Base-by-base conservation (phyloP, 2,797 vertebrate species). In the Hippoglossus hippoglossus region DNA sequence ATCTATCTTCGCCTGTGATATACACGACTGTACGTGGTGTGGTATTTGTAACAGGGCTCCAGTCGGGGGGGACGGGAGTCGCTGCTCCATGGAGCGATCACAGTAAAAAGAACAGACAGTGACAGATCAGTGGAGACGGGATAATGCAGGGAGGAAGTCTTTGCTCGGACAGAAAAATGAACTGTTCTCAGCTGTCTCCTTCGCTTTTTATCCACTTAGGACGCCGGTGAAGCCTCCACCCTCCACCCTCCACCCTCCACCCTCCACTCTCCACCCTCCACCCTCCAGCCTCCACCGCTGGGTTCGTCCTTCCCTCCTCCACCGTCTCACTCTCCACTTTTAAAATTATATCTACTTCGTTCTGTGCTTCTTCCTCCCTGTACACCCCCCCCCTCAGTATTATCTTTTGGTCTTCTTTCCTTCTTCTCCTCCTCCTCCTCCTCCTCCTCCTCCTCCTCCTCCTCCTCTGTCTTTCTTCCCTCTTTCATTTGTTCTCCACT, bases 401-500 rank as follows among this genome's bases (percentile, higher is more conserved):
- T 88, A 88, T 87, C 85, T 81, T 83, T 80, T 77, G 44, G 71
- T 82, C 84, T 82, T 68, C 63, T 67, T 51, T 28, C 31, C 9
- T 28, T 57, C 46, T 25, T 71, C 41, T 50, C 60, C 59, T 26
- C 71, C 55, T 49, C 75, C 68, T 77, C 82, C 39, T 36, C 34
- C 59, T n/a, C 44, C 49, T 25, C 31, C 31, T 5, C 64, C 57
- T 41, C 60, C 50, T 24, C 76, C 41, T 50, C 60, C 59, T 25
- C 31, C 31, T 5, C 64, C 68, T 78, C 82, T 59, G 50, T 83
- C 85, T 79, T 81, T 75, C 82, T 80, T 83, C 82, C 77, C 75
- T 81, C 89, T 89, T 91, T 91, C 91, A 91, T 92, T 91, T 91
- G 90, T 91, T 90, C 89, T 86, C 77, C 72, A 77, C 86, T 91